Evolutionary conservation across 2,797 vertebrate species (phyloP).

Genomic region (Morus bassanus): DNA sequence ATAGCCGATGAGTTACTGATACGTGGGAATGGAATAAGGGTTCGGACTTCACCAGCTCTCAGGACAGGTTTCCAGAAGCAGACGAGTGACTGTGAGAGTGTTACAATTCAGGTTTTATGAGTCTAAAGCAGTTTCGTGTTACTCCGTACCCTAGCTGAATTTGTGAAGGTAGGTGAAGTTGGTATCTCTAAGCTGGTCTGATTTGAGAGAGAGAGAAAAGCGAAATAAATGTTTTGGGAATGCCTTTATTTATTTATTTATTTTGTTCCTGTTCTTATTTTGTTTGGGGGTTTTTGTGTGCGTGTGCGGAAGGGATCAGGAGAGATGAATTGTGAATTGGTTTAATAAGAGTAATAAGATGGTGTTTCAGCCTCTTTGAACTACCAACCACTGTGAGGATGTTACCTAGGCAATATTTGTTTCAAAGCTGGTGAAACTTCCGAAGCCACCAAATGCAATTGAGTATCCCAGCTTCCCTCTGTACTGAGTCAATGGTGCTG

Average conservation of each 20-base stretch:
- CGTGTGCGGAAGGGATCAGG: background rate
- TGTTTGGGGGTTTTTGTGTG: background rate
- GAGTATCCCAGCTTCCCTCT: conserved; percentile 7
- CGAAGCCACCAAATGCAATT: background rate
- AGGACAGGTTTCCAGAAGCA: conserved; percentile 8
- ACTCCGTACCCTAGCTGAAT: background rate
- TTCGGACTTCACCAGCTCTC: background rate
- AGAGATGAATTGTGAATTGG: background rate
- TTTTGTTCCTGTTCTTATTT: conserved; percentile 6
- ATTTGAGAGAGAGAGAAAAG: background rate
- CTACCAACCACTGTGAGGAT: conserved; percentile 28
- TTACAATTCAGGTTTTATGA: conserved; percentile 25
- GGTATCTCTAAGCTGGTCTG: conserved; percentile 20
- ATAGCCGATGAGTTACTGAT: background rate
- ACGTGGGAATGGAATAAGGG: background rate
- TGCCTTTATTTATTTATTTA: conserved; percentile 75
- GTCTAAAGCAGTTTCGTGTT: background rate
- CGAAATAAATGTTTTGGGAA: conserved; percentile 58
- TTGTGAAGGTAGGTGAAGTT: background rate
- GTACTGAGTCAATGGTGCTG: conserved; percentile 31
- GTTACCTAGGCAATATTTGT: conserved; percentile 49
- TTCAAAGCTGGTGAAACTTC: background rate
- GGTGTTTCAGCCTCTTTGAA: conserved; percentile 19
- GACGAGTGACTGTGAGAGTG: background rate
- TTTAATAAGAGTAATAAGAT: background rate